Conservation (phyloP, 2,113 vertebrate genomes). For the Calyptommatus sinebrachiatus region DNA sequence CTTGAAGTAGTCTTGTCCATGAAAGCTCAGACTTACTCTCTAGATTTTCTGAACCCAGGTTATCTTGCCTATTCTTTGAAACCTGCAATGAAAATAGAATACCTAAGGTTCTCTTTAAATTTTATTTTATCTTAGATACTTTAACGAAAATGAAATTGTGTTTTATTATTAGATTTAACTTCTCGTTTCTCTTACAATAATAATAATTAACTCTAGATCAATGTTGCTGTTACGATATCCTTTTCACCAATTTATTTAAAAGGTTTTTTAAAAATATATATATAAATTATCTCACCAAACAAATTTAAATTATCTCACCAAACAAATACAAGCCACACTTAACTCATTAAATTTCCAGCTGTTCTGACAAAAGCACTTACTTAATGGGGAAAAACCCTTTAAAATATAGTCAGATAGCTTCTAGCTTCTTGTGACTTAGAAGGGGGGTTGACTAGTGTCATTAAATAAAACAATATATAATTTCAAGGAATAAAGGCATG, state of each 20-base stretch:
- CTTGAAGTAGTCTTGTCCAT: too few relatives aligned
- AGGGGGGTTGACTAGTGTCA: constrained; percentile 43
- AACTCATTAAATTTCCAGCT: constrained; percentile 34
- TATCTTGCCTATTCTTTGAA: too few relatives aligned
- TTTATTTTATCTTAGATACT: too few relatives aligned
- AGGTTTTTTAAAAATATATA: not conserved
- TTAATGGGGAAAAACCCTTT: constrained; percentile 29
- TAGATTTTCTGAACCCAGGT: too few relatives aligned
- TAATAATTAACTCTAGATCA: not conserved
- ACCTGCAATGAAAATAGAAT: too few relatives aligned
- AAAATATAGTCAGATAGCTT: constrained; percentile 39
- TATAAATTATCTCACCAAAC: not conserved
- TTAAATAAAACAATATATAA: constrained; percentile 49
- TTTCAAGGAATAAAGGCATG: constrained; percentile 43
- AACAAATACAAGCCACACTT: constrained; percentile 8
- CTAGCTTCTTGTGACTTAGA: too few relatives aligned
- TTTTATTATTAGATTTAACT: constrained; percentile 19
- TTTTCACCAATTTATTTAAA: constrained; percentile 14
- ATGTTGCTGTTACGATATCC: not conserved
- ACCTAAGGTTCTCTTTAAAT: too few relatives aligned
- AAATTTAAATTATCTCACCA: not conserved
- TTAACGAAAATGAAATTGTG: not conserved
- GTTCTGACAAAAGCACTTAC: constrained; percentile 23
- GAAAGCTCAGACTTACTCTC: too few relatives aligned
- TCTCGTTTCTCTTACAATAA: not conserved